Evolutionary conservation across 64 coral and sea anemone species (phyloP).

Genomic region (Anthopleura sola): DNA sequence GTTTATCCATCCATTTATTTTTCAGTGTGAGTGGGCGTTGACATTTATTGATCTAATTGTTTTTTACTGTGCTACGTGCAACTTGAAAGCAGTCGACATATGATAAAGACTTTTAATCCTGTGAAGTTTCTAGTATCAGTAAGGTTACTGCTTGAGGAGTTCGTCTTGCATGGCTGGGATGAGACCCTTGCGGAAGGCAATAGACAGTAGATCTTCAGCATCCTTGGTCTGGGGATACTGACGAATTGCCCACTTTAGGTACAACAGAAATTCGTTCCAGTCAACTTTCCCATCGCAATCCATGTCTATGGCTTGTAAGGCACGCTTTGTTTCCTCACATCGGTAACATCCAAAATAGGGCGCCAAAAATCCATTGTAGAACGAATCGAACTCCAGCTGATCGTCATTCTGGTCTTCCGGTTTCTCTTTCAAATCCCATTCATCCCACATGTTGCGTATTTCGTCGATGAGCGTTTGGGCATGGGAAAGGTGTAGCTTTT

Average conservation of each 20-base stretch:
- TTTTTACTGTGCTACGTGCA: no score
- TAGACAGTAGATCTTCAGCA: constrained; percentile 41
- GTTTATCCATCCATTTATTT: no score
- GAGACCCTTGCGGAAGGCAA: constrained; percentile 70
- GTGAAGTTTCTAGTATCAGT: background rate
- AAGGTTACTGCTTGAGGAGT: constrained; percentile 19
- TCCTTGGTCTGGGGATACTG: constrained; percentile 42
- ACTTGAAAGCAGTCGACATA: no score
- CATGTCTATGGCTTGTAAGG: constrained; percentile 60
- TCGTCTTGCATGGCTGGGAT: constrained; percentile 81
- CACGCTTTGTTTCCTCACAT: constrained; percentile 56
- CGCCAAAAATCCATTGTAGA: constrained; percentile 55
- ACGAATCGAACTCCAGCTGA: constrained; percentile 47
- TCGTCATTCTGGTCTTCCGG: constrained; percentile 3
- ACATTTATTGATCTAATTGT: no score
- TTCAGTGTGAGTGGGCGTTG: no score
- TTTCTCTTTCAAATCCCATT: constrained; percentile 45
- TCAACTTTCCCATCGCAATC: constrained; percentile 59
- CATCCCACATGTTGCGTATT: constrained; percentile 57
- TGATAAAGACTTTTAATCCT: background rate
- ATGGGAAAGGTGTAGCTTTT: constrained; percentile 13
- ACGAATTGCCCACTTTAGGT: constrained; percentile 57
- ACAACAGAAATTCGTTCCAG: constrained; percentile 62
- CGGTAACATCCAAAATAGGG: constrained; percentile 61
- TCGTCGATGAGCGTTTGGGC: constrained; percentile 30